Evolutionary conservation across 2,888 invertebrate genomes (phyloP).

Genomic region (Noctua janthe): DNA sequence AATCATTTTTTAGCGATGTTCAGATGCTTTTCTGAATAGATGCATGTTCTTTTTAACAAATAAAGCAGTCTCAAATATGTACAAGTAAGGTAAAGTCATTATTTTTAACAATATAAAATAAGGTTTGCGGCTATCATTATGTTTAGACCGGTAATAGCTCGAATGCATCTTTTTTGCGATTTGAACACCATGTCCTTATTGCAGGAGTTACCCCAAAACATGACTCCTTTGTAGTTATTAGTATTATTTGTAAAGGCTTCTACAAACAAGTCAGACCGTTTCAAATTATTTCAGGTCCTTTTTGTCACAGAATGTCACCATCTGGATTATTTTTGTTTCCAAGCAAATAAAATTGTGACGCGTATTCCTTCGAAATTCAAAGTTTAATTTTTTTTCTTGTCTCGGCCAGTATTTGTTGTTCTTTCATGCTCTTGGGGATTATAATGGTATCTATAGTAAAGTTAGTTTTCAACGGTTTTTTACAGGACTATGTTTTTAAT

Average conservation of each 20-base stretch:
- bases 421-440: too few relatives aligned
- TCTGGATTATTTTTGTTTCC: neutral
- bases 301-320: neutral
- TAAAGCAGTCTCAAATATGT: too few relatives aligned
- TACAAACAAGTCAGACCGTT: neutral
- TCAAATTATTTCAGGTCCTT: neutral
- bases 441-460: neutral
- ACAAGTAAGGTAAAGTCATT: too few relatives aligned
- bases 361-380: neutral
- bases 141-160: too few relatives aligned
- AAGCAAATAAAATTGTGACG: neutral
- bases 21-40: too few relatives aligned
- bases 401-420: neutral
- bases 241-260: neutral
- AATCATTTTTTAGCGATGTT: too few relatives aligned
- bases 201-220: too few relatives aligned
- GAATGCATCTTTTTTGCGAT: too few relatives aligned
- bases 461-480: neutral
- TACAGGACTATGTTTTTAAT: neutral
- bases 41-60: too few relatives aligned
- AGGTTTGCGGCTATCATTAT: too few relatives aligned
- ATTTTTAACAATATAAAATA: too few relatives aligned
- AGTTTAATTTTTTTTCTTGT: neutral
- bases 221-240: neutral
- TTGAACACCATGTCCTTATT: too few relatives aligned